phyloP scores from a whole-genome alignment of 2,113 vertebrate species.

The Orcinus orca region DNA sequence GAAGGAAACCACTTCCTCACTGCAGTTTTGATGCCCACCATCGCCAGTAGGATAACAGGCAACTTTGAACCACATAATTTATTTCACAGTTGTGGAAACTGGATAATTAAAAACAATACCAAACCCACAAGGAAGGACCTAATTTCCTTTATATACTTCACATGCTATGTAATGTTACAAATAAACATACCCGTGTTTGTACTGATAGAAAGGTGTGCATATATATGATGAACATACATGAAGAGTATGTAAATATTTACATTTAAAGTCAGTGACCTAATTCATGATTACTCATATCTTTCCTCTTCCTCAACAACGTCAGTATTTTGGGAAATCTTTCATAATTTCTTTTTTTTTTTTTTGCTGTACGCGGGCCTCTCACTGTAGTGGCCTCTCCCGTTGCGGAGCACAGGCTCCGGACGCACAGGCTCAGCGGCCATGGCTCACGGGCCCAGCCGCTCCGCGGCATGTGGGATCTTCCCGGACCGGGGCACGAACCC shows the following conservation, averaged over 20 bases:
- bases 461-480: too few species aligned
- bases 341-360: constrained; percentile 3
- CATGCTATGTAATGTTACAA: background rate
- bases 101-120: background rate
- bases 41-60: background rate
- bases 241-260: background rate
- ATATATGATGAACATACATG: background rate
- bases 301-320: background rate
- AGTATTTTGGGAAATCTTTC: constrained; percentile 76
- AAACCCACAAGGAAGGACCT: background rate
- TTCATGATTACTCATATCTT: background rate
- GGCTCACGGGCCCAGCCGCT: too few species aligned
- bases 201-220: background rate
- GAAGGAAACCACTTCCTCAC: constrained; percentile 57
- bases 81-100: constrained; percentile 21
- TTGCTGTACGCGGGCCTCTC: too few species aligned
- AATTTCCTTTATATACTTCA: background rate
- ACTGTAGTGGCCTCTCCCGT: too few species aligned
- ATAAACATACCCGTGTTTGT: background rate
- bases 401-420: too few species aligned
- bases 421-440: too few species aligned
- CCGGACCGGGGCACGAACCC: too few species aligned
- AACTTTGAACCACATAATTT: constrained; percentile 25
- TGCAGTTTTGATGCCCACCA: background rate
- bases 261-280: background rate